Conservation (phyloP, 1,140 invertebrate genomes). For the Tetragonula clypearis region DNA sequence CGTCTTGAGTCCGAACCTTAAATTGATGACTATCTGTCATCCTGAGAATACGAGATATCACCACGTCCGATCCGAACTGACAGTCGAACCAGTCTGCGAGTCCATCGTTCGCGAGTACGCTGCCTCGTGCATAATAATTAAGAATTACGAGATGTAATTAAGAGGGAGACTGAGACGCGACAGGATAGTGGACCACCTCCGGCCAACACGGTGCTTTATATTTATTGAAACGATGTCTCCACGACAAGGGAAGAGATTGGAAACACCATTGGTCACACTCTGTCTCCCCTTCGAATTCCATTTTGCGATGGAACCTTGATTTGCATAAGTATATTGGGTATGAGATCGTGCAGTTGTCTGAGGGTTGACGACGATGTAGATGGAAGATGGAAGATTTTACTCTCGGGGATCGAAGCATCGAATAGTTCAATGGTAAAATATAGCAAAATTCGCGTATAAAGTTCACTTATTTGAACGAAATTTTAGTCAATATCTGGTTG, state of each 20-base stretch:
- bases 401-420: not conserved
- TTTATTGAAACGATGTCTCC: conserved; percentile 32
- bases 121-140: conserved; percentile 41
- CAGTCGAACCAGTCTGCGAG: not conserved
- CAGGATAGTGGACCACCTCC: conserved; percentile 25
- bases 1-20: conserved; percentile 56
- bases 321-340: conserved; percentile 6
- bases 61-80: conserved; percentile 9
- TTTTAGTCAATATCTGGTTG: not conserved
- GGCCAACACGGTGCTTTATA: conserved; percentile 23
- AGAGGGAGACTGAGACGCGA: not conserved
- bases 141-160: conserved; percentile 46
- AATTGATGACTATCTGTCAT: conserved; percentile 65
- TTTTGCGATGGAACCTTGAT: not conserved
- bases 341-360: too few species aligned
- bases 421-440: not conserved
- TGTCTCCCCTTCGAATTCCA: conserved; percentile 9
- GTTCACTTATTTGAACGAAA: not conserved
- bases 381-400: not conserved
- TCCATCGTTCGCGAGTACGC: not conserved
- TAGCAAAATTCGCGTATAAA: not conserved
- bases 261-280: not conserved
- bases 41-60: conserved; percentile 43
- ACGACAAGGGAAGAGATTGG: conserved; percentile 4
- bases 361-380: not conserved